Percentiles rank a stretch among this genome's conserved stretches.
Evolutionary conservation across 92 coral and sea anemone species (phyloP).

Genomic region (Galaxea fascicularis): DNA sequence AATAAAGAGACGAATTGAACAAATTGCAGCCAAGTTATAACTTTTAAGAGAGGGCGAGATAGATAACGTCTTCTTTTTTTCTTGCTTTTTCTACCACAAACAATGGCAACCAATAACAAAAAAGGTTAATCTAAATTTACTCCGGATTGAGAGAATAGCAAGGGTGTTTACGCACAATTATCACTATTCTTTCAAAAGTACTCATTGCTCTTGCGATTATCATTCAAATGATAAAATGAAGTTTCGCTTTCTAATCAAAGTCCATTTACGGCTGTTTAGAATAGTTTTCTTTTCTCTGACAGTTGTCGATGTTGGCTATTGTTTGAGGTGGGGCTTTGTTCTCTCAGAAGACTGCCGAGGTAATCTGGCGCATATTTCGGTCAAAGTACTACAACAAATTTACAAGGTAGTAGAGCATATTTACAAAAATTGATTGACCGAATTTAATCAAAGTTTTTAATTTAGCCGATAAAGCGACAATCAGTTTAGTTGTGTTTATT

Average conservation of each 20-base stretch:
- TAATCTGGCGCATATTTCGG: not conserved
- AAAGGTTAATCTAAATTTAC: slow-evolving; percentile 59
- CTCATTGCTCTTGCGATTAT: slow-evolving; percentile 47
- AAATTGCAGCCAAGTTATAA: not conserved
- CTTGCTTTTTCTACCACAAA: slow-evolving; percentile 6
- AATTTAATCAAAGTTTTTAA: not conserved
- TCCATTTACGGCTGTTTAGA: slow-evolving; percentile 34
- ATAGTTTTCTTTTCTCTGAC: slow-evolving; percentile 28
- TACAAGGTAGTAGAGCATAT: not conserved
- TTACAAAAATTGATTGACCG: not conserved
- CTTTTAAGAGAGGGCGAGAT: not conserved
- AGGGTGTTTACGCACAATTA: slow-evolving; percentile 86
- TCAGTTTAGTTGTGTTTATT: slow-evolving; percentile 36
- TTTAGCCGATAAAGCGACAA: not conserved
- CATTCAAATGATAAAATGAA: slow-evolving; percentile 28
- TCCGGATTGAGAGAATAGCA: slow-evolving; percentile 54
- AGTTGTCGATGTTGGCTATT: slow-evolving; percentile 44
- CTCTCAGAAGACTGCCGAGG: not conserved
- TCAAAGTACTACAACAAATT: not conserved
- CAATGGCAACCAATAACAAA: slow-evolving; percentile 34
- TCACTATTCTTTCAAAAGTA: slow-evolving; percentile 74
- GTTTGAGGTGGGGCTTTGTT: slow-evolving; percentile 31
- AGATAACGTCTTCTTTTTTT: slow-evolving; percentile 10
- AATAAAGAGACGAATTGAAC: not conserved
- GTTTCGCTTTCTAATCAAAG: slow-evolving; percentile 25